Conservation (phyloP, 2,888 invertebrate genomes). For the Agrotis ipsilon region DNA sequence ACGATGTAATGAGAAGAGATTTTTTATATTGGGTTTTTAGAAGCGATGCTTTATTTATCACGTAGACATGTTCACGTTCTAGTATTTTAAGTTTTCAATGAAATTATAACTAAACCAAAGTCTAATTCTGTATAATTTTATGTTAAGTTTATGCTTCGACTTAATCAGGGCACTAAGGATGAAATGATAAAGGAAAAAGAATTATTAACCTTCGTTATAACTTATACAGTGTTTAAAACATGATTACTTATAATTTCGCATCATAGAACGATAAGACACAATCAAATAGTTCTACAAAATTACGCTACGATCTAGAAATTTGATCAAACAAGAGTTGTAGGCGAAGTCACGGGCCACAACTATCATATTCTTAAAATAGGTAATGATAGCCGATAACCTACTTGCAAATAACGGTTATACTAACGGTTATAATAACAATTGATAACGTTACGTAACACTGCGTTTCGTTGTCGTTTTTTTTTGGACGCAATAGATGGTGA, state of each 20-base stretch:
- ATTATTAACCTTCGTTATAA: background rate
- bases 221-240: conserved; percentile 10
- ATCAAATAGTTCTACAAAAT: conserved; percentile 39
- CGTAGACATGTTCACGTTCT: conserved; percentile 6
- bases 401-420: conserved; percentile 55
- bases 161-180: too few species aligned
- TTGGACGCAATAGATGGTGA: conserved; percentile 49
- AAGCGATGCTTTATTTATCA: conserved; percentile 21
- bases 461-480: conserved; percentile 56
- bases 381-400: conserved; percentile 63
- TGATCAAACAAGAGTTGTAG: conserved; percentile 44
- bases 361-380: conserved; percentile 50
- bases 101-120: background rate
- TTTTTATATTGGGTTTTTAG: conserved; percentile 15
- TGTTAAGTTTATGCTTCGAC: background rate
- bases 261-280: conserved; percentile 13
- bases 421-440: conserved; percentile 60
- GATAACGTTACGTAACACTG: conserved; percentile 55
- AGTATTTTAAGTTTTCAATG: background rate
- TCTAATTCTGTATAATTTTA: background rate
- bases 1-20: conserved; percentile 10
- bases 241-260: conserved; percentile 13
- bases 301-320: conserved; percentile 51
- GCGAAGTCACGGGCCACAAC: conserved; percentile 48
- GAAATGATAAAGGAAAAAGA: background rate